Percentiles rank a stretch among this genome's conserved stretches.
These are phyloP conservation scores for Actinemys pallida DNA, from an alignment of 2,113 vertebrate species.

Conservation along the genomic window DNA sequence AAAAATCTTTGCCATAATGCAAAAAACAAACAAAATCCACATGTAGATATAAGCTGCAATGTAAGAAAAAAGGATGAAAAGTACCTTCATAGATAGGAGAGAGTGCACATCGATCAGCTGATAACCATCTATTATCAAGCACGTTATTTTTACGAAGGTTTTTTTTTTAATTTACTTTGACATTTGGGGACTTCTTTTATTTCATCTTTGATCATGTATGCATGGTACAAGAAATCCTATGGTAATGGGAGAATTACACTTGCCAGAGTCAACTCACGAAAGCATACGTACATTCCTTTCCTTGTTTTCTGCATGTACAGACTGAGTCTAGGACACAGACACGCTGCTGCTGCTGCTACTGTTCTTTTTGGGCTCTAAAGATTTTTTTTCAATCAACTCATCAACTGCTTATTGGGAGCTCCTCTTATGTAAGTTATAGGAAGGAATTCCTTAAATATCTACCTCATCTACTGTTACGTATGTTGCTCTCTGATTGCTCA, in stretches of 20 bases:
- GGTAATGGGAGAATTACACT: background rate
- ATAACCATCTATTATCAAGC: background rate
- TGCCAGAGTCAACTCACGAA: background rate
- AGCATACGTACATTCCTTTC: background rate
- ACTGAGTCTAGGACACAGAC: background rate
- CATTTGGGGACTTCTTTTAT: background rate
- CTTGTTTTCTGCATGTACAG: background rate
- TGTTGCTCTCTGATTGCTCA: too few species aligned
- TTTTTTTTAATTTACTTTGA: accelerated
- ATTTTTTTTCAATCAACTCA: background rate
- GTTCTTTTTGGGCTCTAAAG: background rate
- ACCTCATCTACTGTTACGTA: background rate
- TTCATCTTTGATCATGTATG: background rate
- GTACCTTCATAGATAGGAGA: background rate
- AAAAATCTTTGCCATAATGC: background rate
- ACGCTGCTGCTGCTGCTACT: background rate
- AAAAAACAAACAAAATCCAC: background rate
- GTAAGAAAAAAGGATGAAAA: background rate
- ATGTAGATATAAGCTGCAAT: background rate
- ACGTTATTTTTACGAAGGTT: accelerated
- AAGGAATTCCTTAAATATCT: background rate
- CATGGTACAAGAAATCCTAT: background rate
- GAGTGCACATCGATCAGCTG: background rate
- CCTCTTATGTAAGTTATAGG: background rate
- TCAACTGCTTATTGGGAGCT: background rate